Base-by-base conservation (phyloP, 2,888 invertebrate genomes). In the Dastarcus helophoroides region DNA sequence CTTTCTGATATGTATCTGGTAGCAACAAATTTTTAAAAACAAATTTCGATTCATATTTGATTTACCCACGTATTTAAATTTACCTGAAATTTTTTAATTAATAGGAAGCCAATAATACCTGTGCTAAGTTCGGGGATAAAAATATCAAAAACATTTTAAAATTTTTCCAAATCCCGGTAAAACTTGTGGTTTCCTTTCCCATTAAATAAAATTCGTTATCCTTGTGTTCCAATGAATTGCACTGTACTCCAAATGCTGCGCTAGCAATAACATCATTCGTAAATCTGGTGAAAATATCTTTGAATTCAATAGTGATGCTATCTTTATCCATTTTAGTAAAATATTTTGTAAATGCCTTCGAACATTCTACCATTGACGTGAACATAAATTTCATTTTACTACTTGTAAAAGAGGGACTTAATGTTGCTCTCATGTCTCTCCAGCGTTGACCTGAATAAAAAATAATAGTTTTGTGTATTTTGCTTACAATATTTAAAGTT, bases 221-320 rank as follows among this genome's bases (percentile, higher is more conserved):
- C 11, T 53, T 60, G 14, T 73, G 59, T 24, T 60, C 57, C 15
- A 72, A 35, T 0, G 74, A 73, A 47, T 75, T 64, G 1, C 69
- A 63, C 35, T 63, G 54, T 1, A 71, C 56, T 0, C 73, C 74
- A 37, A 73, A 73, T 0, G 67, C 71, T 2, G 65, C 58, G 0
- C 67, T 67, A 0, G 73, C 72, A 10, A 74, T 73, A 10, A 72
- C 69, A 46, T 75, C 74, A 43, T 64, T 73, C 0, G 70, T 64
- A 40, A 67, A 73, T 2, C 70, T 61, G 2, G 66, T 63, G 28
- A 65, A 63, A 2, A 64, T 31, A 30, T 70, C 38, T 22, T 48
- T 51, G 29, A 48, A 33, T 33, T 51, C 51, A 4, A 45, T 11
- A 14, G 44, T 43, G 2, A 40, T 26, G 1, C 35, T 29, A 5